Base-by-base conservation (phyloP, 2,797 vertebrate species). In the Siniperca undulata region DNA sequence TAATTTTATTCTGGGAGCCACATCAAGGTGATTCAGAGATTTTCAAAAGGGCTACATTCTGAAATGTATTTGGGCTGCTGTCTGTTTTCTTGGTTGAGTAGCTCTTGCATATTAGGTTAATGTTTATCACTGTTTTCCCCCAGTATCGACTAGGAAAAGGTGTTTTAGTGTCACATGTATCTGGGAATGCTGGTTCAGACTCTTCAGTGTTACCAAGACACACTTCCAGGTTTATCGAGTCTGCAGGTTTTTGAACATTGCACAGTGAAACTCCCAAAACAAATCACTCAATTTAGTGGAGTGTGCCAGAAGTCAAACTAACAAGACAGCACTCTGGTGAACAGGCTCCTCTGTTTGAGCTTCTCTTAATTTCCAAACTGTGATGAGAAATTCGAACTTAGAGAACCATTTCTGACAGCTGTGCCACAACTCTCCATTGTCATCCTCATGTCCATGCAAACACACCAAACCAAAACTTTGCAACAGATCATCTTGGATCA, bases 241-340 rank as follows among this genome's bases (percentile, higher is more conserved):
- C 22, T 30, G 69, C 27, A 70, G 61, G 10, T 19, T 64, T 76
- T n/a, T 59, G 13, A 82, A 76, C 70, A 85, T 70, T 83, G 86
- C 81, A 83, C 86, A 42, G 53, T 72, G 19, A 73, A 12, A 77
- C 62, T 16, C 11, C 5, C 58, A 20, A n/a, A 44, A 36, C 30
- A 60, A 0, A 64, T 22, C 24, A 24, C 14, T 27, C 11, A 17
- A 36, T 70, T 58, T n/a, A 67, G 69, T 52, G 87, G 84, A 82
- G 80, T 69, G 74, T 84, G 72, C 12, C 36, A 30, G 14, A 74
- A 70, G 61, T 65, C 12, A 65, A 66, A 80, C 73, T 0, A 62
- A 77, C 4, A 8, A 17, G 36, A 77, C 71, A 40, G 65, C 24
- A 24, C 59, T 71, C 30, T 24, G 50, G 14, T 42, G 34, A 68